Evolutionary conservation across 2,113 vertebrate species (phyloP).

Genomic region (Pimephales promelas): DNA sequence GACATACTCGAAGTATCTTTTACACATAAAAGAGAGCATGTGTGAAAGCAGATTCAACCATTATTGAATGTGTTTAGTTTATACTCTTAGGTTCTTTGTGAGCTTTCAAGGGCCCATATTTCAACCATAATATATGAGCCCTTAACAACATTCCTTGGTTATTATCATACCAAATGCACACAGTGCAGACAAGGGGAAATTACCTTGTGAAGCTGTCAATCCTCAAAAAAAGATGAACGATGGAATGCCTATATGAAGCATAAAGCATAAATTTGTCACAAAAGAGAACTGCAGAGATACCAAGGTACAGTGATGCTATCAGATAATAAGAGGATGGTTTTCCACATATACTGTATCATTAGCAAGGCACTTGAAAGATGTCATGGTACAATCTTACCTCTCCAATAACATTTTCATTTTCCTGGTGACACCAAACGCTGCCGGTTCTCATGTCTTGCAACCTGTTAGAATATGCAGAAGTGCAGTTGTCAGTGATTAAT

Average conservation of each 20-base stretch:
- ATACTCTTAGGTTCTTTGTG: constrained; percentile 55
- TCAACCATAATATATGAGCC: constrained; percentile 72
- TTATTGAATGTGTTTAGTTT: constrained; percentile 55
- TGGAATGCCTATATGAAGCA: constrained; percentile 3
- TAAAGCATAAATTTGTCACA: background rate
- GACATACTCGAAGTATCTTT: background rate
- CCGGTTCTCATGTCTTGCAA: constrained; percentile 9
- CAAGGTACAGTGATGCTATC: background rate
- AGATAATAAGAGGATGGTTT: background rate
- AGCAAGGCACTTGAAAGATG: constrained; percentile 7
- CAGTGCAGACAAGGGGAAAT: constrained; percentile 60
- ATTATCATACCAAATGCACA: constrained; percentile 66
- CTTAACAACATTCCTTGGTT: constrained; percentile 70
- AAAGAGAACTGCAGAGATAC: background rate
- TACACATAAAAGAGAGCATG: background rate
- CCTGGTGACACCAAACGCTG: background rate
- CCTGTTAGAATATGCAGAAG: background rate
- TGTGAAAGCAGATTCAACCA: constrained; percentile 42
- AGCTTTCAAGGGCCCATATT: constrained; percentile 59
- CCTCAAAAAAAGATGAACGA: constrained; percentile 2
- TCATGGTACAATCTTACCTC: background rate
- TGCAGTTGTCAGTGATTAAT: constrained; percentile 9
- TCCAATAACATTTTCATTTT: background rate
- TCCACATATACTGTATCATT: background rate
- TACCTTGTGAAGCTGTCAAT: constrained; percentile 65